Evolutionary conservation across 2,113 vertebrate species (phyloP).

Genomic region (Marmota monax): DNA sequence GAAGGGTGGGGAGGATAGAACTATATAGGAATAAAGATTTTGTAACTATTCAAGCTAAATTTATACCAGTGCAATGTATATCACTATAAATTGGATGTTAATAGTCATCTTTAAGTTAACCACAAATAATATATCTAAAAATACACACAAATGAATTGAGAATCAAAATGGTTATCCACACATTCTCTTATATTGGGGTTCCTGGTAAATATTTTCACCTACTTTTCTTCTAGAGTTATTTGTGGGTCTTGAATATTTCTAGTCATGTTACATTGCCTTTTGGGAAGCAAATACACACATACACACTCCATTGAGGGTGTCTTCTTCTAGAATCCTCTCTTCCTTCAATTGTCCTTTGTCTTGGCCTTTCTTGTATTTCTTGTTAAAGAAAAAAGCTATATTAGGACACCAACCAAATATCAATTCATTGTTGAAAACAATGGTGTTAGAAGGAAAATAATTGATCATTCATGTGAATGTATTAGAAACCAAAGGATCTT

Average conservation of each 20-base stretch:
- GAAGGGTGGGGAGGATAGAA: neutral
- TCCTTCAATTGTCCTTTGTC: neutral
- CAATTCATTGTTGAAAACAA: neutral
- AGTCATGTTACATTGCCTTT: neutral
- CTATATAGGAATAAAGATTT: neutral
- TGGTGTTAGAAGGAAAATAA: neutral
- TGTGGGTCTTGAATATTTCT: neutral
- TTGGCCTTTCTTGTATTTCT: neutral
- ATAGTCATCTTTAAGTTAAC: neutral
- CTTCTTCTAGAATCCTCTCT: neutral
- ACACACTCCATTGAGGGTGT: neutral
- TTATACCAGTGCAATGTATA: neutral
- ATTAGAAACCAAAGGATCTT: constrained; percentile 4
- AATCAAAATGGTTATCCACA: neutral
- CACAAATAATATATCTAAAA: neutral
- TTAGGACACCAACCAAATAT: neutral
- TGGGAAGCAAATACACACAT: too few species aligned
- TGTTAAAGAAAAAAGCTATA: neutral
- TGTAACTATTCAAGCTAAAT: neutral
- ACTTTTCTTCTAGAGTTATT: neutral
- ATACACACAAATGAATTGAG: neutral
- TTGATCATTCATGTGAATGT: neutral
- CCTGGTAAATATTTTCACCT: neutral
- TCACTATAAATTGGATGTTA: neutral
- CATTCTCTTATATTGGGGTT: neutral